phyloP scores from a whole-genome alignment of 2,113 vertebrate genomes.

The Donacobius atricapilla region DNA sequence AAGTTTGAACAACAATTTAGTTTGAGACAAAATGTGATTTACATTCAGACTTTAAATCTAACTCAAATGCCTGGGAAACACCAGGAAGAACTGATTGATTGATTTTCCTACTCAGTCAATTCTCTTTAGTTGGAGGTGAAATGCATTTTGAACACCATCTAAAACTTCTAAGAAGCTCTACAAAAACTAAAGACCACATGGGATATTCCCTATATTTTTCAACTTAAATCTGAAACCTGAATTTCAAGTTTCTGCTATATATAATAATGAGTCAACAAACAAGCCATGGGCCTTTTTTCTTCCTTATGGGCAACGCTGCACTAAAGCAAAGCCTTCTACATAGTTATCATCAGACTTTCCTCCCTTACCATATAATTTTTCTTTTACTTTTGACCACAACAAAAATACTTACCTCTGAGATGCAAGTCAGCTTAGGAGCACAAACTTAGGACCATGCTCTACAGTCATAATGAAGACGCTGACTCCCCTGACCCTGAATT shows the following conservation, averaged over 20 bases:
- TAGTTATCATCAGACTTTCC: neutral
- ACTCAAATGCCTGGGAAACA: neutral
- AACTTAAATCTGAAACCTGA: neutral
- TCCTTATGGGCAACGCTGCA: neutral
- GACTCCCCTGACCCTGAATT: neutral
- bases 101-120: neutral
- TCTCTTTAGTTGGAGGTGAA: neutral
- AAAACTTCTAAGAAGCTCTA: neutral
- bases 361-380: neutral
- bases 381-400: neutral
- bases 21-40: neutral
- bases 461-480: neutral
- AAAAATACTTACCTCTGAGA: neutral
- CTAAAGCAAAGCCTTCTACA: neutral
- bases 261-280: neutral
- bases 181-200: neutral
- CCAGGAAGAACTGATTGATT: neutral
- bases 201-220: neutral
- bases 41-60: neutral
- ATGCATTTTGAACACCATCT: neutral
- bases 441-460: neutral
- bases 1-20: neutral
- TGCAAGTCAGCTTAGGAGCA: neutral
- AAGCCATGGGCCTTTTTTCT: neutral
- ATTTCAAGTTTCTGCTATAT: neutral